These are phyloP conservation scores for Phragmatobia fuliginosa DNA, from an alignment of 2,888 invertebrate genomes.

Conservation along the genomic window DNA sequence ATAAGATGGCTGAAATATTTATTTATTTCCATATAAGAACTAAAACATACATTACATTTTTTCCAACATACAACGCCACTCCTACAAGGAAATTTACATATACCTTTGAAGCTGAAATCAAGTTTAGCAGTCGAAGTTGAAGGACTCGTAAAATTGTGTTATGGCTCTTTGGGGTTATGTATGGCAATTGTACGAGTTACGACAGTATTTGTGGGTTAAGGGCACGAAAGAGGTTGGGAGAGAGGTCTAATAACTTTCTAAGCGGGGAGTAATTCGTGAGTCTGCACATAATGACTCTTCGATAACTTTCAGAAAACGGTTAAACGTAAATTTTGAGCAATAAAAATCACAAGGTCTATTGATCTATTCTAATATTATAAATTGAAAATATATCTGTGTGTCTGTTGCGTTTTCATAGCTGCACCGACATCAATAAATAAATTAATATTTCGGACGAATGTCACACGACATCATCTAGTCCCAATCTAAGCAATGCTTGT, in stretches of 20 bases:
- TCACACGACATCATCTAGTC: too few species aligned
- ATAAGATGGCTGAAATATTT: too few species aligned
- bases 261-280: background rate
- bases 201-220: background rate
- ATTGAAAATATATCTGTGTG: too few species aligned
- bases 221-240: background rate
- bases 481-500: too few species aligned
- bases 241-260: background rate
- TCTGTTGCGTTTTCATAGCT: too few species aligned
- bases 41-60: background rate
- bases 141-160: constrained; percentile 5
- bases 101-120: background rate
- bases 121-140: constrained; percentile 10
- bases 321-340: background rate
- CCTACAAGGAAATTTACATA: background rate
- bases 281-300: background rate
- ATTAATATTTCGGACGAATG: too few species aligned
- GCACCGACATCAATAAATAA: too few species aligned
- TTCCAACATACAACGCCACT: background rate
- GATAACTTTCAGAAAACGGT: background rate
- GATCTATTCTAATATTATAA: too few species aligned
- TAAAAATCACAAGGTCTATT: background rate
- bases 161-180: constrained; percentile 9
- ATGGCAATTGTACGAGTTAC: constrained; percentile 8
- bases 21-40: too few species aligned